Conservation (phyloP, 2,113 vertebrate species). For the Hippoglossus stenolepis region DNA sequence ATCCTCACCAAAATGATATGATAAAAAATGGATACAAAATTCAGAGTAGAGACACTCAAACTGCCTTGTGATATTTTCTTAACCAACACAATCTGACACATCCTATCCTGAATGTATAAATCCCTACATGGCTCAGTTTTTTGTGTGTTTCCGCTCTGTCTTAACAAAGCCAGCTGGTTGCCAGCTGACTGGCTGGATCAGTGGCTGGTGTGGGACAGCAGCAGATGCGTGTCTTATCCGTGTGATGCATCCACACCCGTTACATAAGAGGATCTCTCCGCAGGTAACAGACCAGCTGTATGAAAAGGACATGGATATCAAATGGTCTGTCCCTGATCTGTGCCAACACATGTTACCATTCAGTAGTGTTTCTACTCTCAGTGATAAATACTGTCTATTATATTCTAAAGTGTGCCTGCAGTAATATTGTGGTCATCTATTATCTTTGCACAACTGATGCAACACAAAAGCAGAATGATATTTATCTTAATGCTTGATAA, state of each 20-base stretch:
- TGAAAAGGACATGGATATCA: conserved; percentile 44
- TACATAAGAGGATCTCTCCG: conserved; percentile 65
- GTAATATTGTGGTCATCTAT: neutral
- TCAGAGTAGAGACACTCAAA: neutral
- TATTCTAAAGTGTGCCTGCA: neutral
- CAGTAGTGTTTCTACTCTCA: neutral
- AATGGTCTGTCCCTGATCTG: conserved; percentile 29
- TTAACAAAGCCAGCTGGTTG: conserved; percentile 58
- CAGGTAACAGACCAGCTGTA: conserved; percentile 49
- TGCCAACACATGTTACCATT: neutral
- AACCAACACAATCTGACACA: neutral
- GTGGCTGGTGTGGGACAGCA: conserved; percentile 52
- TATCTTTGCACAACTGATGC: too few relatives aligned
- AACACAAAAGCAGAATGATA: too few relatives aligned
- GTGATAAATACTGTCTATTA: neutral
- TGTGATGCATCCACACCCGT: conserved; percentile 56
- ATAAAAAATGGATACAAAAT: too few relatives aligned
- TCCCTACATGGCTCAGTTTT: neutral
- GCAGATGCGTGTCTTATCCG: conserved; percentile 70
- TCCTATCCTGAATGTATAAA: conserved; percentile 13
- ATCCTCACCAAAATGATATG: conserved; percentile 8
- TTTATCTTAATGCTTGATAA: too few relatives aligned
- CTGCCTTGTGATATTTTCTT: too few relatives aligned
- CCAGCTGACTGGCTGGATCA: conserved; percentile 62
- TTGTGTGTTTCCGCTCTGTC: conserved; percentile 21